Base-by-base conservation (phyloP, 2,888 invertebrate species). In the Ennomos quercinarius region DNA sequence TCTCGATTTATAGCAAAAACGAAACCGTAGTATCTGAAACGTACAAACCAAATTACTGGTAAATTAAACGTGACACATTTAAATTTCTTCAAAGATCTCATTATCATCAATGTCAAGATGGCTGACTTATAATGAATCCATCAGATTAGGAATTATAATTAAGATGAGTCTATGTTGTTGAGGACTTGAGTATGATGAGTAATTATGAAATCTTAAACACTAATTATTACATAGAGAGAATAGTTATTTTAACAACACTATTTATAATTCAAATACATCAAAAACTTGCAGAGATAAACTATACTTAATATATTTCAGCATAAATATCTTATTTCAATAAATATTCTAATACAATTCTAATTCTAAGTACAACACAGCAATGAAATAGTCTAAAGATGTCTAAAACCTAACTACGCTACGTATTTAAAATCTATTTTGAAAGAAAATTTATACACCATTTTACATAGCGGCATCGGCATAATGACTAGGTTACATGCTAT, bases 341-440 rank as follows among this genome's bases (percentile, higher is more conserved):
- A 61, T 64, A 61, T 60, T 55, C 46, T 43, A 54, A 63, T 51
- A 62, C 9, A 41, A 61, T 57, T 63, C 63, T 68, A 41, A 61
- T 57, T 63, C 63, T 68, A 68, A 68, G 66, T 66, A 68, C 68
- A 64, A 57, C 60, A 65, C 61, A 62, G 58, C 48, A 48, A 57
- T 44, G 39, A 43, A 63, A 42, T 55, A 57, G 17, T 52, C 57
- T 58, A 44, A 55, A 38, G 17, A 8, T 13, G 48, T 56, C 52
- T 53, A 52, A 43, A 50, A 49, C 49, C 47, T 54, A 59, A 43
- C 61, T 65, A 66, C 62, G 44, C 65, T 67, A 67, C 60, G 57
- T 59, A 63, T 38, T 17, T 47, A 40, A 60, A 42, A 61, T 50
- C 49, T 63, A 64, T 49, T 55, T 62, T 59, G 38, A 61, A 57